Evolutionary conservation across 2,113 vertebrate genomes (phyloP), one percentile per base, ranked within the genome.

Genomic region (Thinocorus orbignyianus): DNA sequence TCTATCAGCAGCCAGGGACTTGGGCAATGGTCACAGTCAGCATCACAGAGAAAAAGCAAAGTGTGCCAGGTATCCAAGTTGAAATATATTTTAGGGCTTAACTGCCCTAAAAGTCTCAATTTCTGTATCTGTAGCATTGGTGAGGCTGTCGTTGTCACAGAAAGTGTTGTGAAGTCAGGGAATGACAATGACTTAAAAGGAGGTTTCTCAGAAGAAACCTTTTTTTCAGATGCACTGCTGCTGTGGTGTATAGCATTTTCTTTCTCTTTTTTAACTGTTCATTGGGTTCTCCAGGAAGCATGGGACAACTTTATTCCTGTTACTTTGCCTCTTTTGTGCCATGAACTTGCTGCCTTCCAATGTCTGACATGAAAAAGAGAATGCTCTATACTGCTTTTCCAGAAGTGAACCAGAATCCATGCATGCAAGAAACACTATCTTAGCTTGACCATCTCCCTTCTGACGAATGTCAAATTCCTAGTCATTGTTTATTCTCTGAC

Each of bases 361-460:
- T 39, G 7, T 66, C 37, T 70, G 39, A 70, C 30, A 39, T 4
- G 7, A 76, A 64, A 22, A 52, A 52, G 20, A 69, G 9, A 68
- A 72, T 81, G 17, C 57, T 82, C 66, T 52, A n/a, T 54, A 33
- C 7, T 24, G 30, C 26, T 81, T 92, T 92, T 70, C 35, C 37
- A 65, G 41, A 72, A 65, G 23, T 24, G 51, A 85, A 20, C n/a
- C 11, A 54, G 52, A 70, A 55, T 44, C 52, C 52, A 35, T 54
- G 17, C 0, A 0, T 52, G 20, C 1, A 3, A 69, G 18, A 28
- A 72, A 18, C 6, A 35, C 33, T 17, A 11, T 76, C 17, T 54
- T 68, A 71, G 22, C 25, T 81, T 44, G 41, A 16, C 13, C 33
- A 16, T 49, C n/a, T 90, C 26, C 26, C 37, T 70, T 74, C 11